A percentile compares a stretch with the other conserved stretches of the same genome.
phyloP scores from a whole-genome alignment of 2,113 vertebrate species.

The Lepus americanus region DNA sequence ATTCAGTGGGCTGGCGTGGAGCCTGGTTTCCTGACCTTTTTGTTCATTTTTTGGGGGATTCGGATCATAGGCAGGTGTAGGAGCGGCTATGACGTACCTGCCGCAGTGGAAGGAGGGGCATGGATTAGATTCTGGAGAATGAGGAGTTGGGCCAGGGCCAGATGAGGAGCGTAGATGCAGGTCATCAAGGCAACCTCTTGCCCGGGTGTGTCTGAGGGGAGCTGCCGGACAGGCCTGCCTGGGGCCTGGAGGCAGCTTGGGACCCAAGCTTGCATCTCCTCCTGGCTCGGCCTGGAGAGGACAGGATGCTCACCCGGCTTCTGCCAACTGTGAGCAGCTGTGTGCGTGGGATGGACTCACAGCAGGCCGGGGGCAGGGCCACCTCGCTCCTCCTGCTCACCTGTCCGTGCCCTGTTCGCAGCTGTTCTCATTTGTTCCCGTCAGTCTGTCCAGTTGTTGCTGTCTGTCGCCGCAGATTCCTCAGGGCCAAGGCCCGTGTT shows the following conservation, averaged over 20 bases:
- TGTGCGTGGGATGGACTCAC: no score
- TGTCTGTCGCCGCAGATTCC: neutral
- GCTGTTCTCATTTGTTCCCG: neutral
- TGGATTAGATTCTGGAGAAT: neutral
- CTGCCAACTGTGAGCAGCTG: neutral
- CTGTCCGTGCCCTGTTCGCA: neutral
- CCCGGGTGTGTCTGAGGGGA: neutral
- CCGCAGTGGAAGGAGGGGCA: neutral
- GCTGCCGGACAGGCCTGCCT: neutral
- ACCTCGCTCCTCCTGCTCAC: accelerated
- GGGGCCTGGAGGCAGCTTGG: neutral
- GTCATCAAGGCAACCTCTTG: neutral
- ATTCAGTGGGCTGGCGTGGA: neutral
- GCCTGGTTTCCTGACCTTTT: neutral
- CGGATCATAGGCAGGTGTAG: neutral
- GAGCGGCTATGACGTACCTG: neutral
- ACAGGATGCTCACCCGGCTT: neutral
- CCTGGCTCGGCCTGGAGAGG: neutral
- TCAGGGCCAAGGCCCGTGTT: neutral
- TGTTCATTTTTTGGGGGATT: neutral
- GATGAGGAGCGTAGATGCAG: neutral
- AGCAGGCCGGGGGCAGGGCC: neutral
- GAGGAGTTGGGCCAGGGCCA: neutral
- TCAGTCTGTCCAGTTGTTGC: neutral
- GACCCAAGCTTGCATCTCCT: neutral